Evolutionary conservation across 2,888 invertebrate species (phyloP), one percentile per base, ranked within the genome.

Genomic region (Lycaena phlaeas): DNA sequence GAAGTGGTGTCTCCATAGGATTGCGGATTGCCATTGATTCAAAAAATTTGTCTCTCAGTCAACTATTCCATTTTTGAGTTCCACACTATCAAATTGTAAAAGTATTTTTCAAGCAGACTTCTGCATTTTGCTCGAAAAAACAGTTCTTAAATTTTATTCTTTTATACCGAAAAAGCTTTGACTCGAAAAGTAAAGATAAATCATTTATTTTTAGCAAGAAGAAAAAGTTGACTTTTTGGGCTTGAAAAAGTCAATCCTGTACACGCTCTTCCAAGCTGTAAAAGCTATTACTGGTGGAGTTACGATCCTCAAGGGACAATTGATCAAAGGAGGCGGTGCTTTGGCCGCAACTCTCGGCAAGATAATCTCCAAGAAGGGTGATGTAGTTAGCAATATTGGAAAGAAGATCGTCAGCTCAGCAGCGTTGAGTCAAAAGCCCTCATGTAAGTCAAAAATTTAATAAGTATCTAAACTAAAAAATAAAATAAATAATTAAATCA

Each of bases 241-340:
- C 12, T 79, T 94, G 57, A 94, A 94, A 73, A 93, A 92, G 62
- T 92, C 93, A 0, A 91, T 95, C 45, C 75, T 94, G 10, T 90
- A 90, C 68, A 94, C 94, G 2, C 85, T 95, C 6, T 88, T 95
- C 61, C 94, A 95, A 87, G 94, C 95, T 0, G 91, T 94, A 1
- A 95, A 95, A 63, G 94, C 95, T 9, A 92, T 95, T 48, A 92
- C 94, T 5, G 95, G 95, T 6, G 94, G 94, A 36, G 92, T 94
- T 6, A 90, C 95, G 2, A 94, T 94, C 15, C 86, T 94, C n/a
- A 94, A 94, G 60, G 95, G 95, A 0, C 93, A 94, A 67, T 79
- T 95, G 17, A 91, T 95, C 54, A 94, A 94, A 75, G 94, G 94
- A 28, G 90, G 94, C 40, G 94, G 95, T 7, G 70, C 82, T 0